These are phyloP conservation scores for Oncorhynchus gorbuscha DNA, from an alignment of 2,113 vertebrate genomes.

Conservation along the genomic window DNA sequence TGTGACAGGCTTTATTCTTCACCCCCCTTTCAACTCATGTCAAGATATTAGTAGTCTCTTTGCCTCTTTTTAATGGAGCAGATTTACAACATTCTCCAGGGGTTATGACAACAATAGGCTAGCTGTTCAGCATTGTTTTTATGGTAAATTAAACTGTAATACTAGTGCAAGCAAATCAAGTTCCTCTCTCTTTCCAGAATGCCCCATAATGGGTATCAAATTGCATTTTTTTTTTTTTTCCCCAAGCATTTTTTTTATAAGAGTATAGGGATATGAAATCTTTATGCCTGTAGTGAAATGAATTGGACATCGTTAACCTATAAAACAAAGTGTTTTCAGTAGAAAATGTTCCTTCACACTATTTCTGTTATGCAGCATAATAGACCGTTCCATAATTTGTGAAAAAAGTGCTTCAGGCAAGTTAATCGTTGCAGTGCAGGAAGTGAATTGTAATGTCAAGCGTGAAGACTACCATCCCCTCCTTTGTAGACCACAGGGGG, in stretches of 20 bases:
- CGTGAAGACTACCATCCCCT: no score
- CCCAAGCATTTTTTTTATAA: no score
- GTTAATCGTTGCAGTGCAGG: conserved; percentile 34
- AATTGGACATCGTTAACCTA: background rate
- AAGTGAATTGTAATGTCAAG: conserved; percentile 1
- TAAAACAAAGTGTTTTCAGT: background rate
- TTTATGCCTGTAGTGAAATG: background rate
- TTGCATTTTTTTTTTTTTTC: no score
- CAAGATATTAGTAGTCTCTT: background rate
- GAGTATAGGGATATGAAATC: background rate
- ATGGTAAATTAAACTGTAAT: conserved; percentile 21
- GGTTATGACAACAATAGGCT: conserved; percentile 11
- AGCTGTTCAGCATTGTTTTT: conserved; percentile 16
- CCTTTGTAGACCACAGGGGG: no score
- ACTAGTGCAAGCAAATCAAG: background rate
- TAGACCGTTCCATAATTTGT: background rate
- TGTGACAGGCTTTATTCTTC: conserved; percentile 54
- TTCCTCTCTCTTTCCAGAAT: background rate
- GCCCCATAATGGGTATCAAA: background rate
- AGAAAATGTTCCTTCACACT: background rate
- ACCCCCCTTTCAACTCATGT: conserved; percentile 21
- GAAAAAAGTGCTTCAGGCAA: conserved; percentile 4
- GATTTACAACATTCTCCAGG: background rate
- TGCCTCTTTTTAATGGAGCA: background rate
- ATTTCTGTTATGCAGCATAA: conserved; percentile 11